Percentiles rank a stretch among this genome's conserved stretches.
phyloP scores from a whole-genome alignment of 92 coral and sea anemone species.

The Pocillopora grandis region DNA sequence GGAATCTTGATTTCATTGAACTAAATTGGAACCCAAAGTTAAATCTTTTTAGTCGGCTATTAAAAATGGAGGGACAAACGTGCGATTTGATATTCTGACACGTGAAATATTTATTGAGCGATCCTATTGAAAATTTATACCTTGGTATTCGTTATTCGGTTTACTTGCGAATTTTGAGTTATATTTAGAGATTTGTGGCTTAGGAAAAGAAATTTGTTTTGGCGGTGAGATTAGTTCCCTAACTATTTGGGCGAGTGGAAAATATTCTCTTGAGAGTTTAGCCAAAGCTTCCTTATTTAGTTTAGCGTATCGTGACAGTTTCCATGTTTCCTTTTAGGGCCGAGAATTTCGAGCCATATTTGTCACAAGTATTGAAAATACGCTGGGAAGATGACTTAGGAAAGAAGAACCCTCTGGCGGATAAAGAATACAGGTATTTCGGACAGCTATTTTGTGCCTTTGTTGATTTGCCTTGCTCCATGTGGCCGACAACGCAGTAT shows the following conservation, averaged over 20 bases:
- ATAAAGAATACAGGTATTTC: constrained; percentile 77
- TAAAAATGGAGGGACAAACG: constrained; percentile 15
- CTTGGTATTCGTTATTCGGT: constrained; percentile 25
- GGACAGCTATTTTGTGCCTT: background rate
- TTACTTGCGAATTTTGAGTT: constrained; percentile 22
- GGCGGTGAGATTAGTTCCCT: constrained; percentile 6
- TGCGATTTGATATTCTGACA: constrained; percentile 43
- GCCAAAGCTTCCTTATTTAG: constrained; percentile 10
- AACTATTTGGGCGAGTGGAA: background rate
- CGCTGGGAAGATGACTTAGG: constrained; percentile 97
- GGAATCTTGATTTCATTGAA: background rate
- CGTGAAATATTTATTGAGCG: constrained; percentile 42
- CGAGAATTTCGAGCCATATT: constrained; percentile 89
- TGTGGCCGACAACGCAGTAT: constrained; percentile 41
- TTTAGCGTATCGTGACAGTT: constrained; percentile 41
- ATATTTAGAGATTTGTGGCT: constrained; percentile 27
- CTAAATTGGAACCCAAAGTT: background rate
- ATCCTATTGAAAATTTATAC: constrained; percentile 32
- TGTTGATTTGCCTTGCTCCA: constrained; percentile 32
- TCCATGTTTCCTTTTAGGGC: constrained; percentile 70
- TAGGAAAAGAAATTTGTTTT: constrained; percentile 8
- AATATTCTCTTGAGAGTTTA: too few species aligned
- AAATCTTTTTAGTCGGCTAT: background rate
- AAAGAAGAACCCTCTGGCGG: constrained; percentile 79
- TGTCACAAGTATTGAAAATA: constrained; percentile 90